Percentiles rank a stretch among this genome's conserved stretches.
Evolutionary conservation across 2,888 invertebrate species (phyloP).

Genomic region (Philhelius pedissequus): DNA sequence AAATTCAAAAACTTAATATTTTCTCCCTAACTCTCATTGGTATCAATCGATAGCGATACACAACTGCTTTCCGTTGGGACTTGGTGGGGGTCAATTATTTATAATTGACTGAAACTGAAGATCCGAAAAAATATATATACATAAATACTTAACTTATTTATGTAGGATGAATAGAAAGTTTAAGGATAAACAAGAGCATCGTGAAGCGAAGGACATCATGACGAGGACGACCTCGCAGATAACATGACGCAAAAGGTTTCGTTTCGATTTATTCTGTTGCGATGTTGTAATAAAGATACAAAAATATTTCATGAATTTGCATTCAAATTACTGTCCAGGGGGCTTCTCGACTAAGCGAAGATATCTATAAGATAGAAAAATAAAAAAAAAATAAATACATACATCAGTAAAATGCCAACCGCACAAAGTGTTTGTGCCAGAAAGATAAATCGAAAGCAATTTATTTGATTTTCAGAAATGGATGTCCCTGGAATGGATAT

Average conservation of each 20-base stretch:
- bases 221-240: conserved; percentile 1
- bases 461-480: conserved; percentile 20
- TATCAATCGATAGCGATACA: neutral
- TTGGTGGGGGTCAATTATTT: conserved; percentile 12
- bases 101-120: conserved; percentile 28
- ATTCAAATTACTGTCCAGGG: conserved; percentile 16
- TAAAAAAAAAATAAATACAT: neutral
- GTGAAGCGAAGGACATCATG: neutral
- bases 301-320: conserved; percentile 17
- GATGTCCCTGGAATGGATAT: neutral
- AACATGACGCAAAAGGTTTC: conserved; percentile 12
- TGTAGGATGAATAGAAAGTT: neutral
- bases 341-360: neutral
- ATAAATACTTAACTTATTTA: no score
- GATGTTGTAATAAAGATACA: neutral
- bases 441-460: conserved; percentile 24
- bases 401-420: conserved; percentile 6
- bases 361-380: neutral
- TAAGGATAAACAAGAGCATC: neutral
- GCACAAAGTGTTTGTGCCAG: conserved; percentile 5
- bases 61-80: neutral
- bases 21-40: neutral
- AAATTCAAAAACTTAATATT: neutral
- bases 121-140: conserved; percentile 5
- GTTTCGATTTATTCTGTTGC: neutral